Evolutionary conservation across 53 echinoderm and acorn worm genomes (phyloP), one percentile per base, ranked within the genome.

Genomic region (Apostichopus leukothele): DNA sequence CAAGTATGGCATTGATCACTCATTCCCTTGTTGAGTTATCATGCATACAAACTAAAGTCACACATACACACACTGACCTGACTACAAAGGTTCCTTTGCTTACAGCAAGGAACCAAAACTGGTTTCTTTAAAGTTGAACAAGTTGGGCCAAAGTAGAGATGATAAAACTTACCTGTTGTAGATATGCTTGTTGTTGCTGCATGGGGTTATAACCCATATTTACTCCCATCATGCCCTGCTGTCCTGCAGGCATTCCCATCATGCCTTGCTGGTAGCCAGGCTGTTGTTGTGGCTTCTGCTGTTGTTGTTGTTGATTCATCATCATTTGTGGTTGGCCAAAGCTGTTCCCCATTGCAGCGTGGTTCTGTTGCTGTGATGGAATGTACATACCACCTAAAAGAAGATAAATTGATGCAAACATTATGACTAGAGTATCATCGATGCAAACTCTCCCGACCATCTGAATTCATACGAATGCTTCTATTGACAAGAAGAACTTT

Each of bases 151-250:
- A 76, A 27, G 77, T 26, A 27, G 21, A 25, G 16, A 50, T 26
- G 18, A 39, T 12, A 63, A 26, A 61, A 11, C 16, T 11, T 84
- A 84, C 84, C 84, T 84, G 84, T 12, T 84, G 84, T 4, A 84
- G 39, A 84, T 84, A 84, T 61, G 84, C 84, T 18, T 84, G 84
- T 60, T 84, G 84, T 59, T 84, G 84, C 60, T 84, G 84, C 84
- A 84, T 84, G 12, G 67, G 20, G 39, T 84, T 50, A 26, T 84
- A 84, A 1, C 84, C 84, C 84, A 84, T 84, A 13, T 84, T 84
- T 0, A 60, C 67, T 84, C 84, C 84, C 84, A 84, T 84, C 84
- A 84, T 84, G 84, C 84, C 84, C 55, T 67, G 84, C 84, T 84
- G 84, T 13, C 50, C 39, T 16, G 63, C 23, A 26, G 84, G 84